Percentiles rank a stretch among this genome's conserved stretches.
Conservation (phyloP, 1,140 invertebrate genomes). For the Aradophagus sp. region DNA sequence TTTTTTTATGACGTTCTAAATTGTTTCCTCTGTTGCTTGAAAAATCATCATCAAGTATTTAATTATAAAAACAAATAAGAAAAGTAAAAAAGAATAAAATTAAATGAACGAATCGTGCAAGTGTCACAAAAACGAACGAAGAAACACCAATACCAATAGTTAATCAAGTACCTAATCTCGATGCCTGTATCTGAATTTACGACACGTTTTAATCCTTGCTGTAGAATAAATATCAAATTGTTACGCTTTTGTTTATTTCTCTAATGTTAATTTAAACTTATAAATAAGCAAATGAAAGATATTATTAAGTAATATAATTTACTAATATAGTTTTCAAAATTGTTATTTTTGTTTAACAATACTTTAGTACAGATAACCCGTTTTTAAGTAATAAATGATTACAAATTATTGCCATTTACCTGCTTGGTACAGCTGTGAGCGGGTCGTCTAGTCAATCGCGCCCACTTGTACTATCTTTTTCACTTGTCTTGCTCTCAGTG, state of each 20-base stretch:
- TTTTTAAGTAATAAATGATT: too few relatives aligned
- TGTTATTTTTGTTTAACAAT: slow-evolving; percentile 2
- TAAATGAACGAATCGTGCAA: slow-evolving; percentile 30
- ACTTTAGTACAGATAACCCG: not conserved
- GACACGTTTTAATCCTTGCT: slow-evolving; percentile 61
- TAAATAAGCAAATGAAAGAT: not conserved
- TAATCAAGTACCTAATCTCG: slow-evolving; percentile 60
- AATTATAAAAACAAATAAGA: too few relatives aligned
- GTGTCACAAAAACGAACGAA: slow-evolving; percentile 16
- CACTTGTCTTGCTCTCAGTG: slow-evolving; percentile 84
- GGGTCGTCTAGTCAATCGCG: slow-evolving; percentile 84
- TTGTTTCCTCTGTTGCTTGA: too few relatives aligned
- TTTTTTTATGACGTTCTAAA: too few relatives aligned
- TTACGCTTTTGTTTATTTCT: not conserved
- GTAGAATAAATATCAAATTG: slow-evolving; percentile 47
- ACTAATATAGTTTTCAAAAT: not conserved
- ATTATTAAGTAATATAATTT: not conserved
- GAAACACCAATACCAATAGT: slow-evolving; percentile 22
- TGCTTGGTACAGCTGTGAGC: slow-evolving; percentile 71
- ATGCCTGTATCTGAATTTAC: slow-evolving; percentile 39
- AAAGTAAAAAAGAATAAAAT: slow-evolving; percentile 5
- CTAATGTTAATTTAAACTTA: not conserved
- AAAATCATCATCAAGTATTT: too few relatives aligned
- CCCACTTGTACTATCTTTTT: slow-evolving; percentile 78
- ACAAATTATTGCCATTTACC: slow-evolving; percentile 44